Conservation (phyloP, 2,888 invertebrate genomes). For the Actias luna region DNA sequence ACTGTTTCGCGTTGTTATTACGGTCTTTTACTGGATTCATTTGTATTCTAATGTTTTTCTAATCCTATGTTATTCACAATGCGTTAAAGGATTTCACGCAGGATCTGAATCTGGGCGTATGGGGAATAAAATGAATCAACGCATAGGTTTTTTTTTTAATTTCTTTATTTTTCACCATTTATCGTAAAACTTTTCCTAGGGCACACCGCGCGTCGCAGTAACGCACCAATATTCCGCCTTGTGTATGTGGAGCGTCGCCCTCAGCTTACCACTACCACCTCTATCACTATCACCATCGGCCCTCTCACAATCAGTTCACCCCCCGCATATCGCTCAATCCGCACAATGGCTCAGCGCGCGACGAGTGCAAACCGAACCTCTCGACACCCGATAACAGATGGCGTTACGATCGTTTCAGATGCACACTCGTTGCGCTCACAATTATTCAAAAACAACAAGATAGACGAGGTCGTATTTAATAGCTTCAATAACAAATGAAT, state of each 20-base stretch:
- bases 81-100: too few relatives aligned
- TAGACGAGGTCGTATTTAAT: conserved; percentile 38
- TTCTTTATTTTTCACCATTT: conserved; percentile 82
- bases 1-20: too few relatives aligned
- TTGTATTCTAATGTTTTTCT: too few relatives aligned
- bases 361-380: conserved; percentile 34
- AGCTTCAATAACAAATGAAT: conserved; percentile 62
- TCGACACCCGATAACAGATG: conserved; percentile 20
- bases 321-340: conserved; percentile 26
- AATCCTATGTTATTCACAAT: too few relatives aligned
- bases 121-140: conserved; percentile 25
- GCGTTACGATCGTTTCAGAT: conserved; percentile 1
- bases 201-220: conserved; percentile 77
- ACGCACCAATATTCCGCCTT: conserved; percentile 77
- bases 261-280: conserved; percentile 16
- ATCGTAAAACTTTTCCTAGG: conserved; percentile 80
- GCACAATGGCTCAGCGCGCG: conserved; percentile 44
- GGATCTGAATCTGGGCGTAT: not conserved
- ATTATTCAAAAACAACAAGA: conserved; percentile 36
- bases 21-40: too few relatives aligned
- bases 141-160: conserved; percentile 69
- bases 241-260: conserved; percentile 68
- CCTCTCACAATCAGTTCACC: conserved; percentile 17
- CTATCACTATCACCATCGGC: conserved; percentile 21
- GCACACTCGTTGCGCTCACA: conserved; percentile 56